Evolutionary conservation across 2,797 vertebrate genomes (phyloP).

Genomic region (Echiichthys vipera): DNA sequence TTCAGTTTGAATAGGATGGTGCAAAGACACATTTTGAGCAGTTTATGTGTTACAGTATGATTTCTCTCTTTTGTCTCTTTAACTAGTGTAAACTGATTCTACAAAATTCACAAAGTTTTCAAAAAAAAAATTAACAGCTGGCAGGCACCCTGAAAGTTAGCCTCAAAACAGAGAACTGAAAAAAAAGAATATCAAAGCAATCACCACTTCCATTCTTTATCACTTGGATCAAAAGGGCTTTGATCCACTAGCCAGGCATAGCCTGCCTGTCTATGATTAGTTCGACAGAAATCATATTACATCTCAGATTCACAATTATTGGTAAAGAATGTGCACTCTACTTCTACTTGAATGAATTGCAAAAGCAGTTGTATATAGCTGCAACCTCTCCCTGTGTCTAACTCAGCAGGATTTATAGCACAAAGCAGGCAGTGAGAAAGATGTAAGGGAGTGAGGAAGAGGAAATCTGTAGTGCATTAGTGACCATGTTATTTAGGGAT

Average conservation of each 20-base stretch:
- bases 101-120: neutral
- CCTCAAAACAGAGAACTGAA: constrained; percentile 8
- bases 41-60: neutral
- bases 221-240: constrained; percentile 49
- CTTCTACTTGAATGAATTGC: constrained; percentile 27
- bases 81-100: neutral
- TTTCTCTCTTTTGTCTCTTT: neutral
- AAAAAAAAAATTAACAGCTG: constrained; percentile 8
- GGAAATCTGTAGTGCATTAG: constrained; percentile 71
- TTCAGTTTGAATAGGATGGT: too few relatives aligned
- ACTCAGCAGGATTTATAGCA: constrained; percentile 48
- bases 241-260: constrained; percentile 16
- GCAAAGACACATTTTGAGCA: neutral
- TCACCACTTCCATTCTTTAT: constrained; percentile 36
- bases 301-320: neutral
- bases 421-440: constrained; percentile 44
- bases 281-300: constrained; percentile 4
- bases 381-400: constrained; percentile 17
- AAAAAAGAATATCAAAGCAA: constrained; percentile 43
- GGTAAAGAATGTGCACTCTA: constrained; percentile 10
- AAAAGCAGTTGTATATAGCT: constrained; percentile 18
- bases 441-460: constrained; percentile 34
- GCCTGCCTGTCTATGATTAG: constrained; percentile 21
- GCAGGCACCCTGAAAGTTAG: neutral
- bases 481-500: constrained; percentile 26